A percentile compares a stretch with the other conserved stretches of the same genome.
Evolutionary conservation across 2,113 vertebrate species (phyloP).

Genomic region (Zosterops lateralis): DNA sequence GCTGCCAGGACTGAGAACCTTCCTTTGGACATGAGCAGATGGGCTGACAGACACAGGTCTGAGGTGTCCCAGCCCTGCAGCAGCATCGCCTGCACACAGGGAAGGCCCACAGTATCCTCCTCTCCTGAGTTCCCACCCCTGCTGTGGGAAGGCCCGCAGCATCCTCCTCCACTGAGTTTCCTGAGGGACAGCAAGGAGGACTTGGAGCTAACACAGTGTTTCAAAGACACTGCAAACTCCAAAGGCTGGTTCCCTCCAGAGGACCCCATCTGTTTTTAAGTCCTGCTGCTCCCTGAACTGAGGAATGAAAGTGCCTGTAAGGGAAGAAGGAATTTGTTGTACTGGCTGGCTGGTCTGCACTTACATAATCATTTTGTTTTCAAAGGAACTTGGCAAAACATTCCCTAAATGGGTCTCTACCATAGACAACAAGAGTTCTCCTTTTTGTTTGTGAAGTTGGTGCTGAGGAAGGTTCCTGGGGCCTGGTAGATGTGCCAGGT

Average conservation of each 20-base stretch:
- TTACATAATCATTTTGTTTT: not conserved
- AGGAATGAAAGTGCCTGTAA: not conserved
- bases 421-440: not conserved
- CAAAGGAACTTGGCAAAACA: not conserved
- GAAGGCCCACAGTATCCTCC: not conserved
- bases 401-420: not conserved
- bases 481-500: not conserved
- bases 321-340: not conserved
- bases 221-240: not conserved
- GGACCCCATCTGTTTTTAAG: not conserved
- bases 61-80: not conserved
- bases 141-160: not conserved
- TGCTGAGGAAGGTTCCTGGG: not conserved
- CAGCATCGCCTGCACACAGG: fast-evolving
- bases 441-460: not conserved
- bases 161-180: not conserved
- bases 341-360: not conserved
- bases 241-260: not conserved
- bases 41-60: not conserved
- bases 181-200: not conserved
- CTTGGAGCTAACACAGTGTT: not conserved
- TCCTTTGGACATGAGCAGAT: fast-evolving
- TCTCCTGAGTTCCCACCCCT: not conserved
- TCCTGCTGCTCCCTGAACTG: not conserved
- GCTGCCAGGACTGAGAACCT: not conserved